These are phyloP conservation scores for Tringa solitaria DNA, from an alignment of 2,113 vertebrate species.

Conservation along the genomic window DNA sequence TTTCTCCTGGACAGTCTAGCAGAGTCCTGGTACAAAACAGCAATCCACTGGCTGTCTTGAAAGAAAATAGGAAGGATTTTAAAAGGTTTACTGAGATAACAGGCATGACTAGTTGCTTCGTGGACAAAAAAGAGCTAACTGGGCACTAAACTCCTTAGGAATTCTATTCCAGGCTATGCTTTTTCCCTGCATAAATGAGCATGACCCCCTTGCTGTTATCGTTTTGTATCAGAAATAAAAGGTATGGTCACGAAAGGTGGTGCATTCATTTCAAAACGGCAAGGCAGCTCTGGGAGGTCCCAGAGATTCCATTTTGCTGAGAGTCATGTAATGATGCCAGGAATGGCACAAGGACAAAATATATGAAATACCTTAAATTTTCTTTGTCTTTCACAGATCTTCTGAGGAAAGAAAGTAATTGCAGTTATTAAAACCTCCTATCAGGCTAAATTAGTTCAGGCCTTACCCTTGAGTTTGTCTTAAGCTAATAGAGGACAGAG, in stretches of 20 bases:
- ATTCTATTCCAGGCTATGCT: background rate
- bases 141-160: background rate
- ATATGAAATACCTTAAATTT: background rate
- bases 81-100: background rate
- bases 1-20: background rate
- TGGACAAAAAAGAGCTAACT: background rate
- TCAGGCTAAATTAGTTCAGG: background rate
- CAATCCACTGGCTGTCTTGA: background rate
- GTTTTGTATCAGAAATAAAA: background rate
- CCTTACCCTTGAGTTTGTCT: background rate
- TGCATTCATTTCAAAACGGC: background rate
- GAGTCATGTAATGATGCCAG: background rate
- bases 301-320: background rate
- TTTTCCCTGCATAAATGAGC: background rate
- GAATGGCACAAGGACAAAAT: background rate
- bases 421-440: background rate
- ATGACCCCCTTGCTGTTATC: background rate
- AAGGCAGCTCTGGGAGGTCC: background rate
- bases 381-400: background rate
- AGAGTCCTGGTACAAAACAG: background rate
- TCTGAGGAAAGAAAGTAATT: background rate
- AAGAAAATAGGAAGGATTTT: background rate
- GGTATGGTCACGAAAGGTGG: background rate
- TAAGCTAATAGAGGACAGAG: background rate
- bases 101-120: background rate